These are phyloP conservation scores for Diarsia rubi DNA, from an alignment of 2,888 invertebrate genomes.

Conservation along the genomic window DNA sequence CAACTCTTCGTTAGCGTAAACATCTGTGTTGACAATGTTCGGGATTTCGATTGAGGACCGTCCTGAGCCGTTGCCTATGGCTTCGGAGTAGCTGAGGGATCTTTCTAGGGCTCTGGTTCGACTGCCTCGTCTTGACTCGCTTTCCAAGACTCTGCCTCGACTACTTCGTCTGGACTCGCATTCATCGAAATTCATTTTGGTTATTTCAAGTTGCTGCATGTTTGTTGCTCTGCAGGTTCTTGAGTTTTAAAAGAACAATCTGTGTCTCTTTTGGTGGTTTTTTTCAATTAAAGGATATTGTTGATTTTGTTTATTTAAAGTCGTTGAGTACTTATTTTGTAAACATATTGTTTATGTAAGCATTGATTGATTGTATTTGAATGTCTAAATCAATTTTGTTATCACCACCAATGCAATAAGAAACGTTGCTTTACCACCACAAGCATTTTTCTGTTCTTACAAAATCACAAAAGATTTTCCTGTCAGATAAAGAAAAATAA, in stretches of 20 bases:
- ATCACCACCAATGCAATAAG: neutral
- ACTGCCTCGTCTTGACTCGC: conserved; percentile 78
- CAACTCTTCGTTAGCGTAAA: conserved; percentile 85
- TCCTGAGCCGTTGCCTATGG: conserved; percentile 82
- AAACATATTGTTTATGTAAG: neutral
- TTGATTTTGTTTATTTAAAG: neutral
- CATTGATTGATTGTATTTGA: neutral
- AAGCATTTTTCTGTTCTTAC: conserved; percentile 11
- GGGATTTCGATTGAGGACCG: conserved; percentile 86
- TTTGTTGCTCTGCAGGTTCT: neutral
- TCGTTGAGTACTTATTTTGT: neutral
- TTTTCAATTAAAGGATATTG: neutral
- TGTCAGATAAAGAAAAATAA: conserved; percentile 50
- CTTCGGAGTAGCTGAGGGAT: conserved; percentile 87
- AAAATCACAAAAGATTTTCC: conserved; percentile 16
- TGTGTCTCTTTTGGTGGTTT: neutral
- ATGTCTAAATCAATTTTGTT: neutral
- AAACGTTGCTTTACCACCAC: neutral
- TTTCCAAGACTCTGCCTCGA: conserved; percentile 74
- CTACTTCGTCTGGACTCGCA: conserved; percentile 79
- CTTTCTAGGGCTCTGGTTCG: conserved; percentile 81
- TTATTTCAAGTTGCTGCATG: conserved; percentile 34
- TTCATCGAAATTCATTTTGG: conserved; percentile 65
- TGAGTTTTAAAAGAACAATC: neutral
- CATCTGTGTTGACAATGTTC: conserved; percentile 82